A percentile compares a stretch with the other conserved stretches of the same genome.
Evolutionary conservation across 2,113 vertebrate species (phyloP).

Genomic region (Stigmatopora nigra): DNA sequence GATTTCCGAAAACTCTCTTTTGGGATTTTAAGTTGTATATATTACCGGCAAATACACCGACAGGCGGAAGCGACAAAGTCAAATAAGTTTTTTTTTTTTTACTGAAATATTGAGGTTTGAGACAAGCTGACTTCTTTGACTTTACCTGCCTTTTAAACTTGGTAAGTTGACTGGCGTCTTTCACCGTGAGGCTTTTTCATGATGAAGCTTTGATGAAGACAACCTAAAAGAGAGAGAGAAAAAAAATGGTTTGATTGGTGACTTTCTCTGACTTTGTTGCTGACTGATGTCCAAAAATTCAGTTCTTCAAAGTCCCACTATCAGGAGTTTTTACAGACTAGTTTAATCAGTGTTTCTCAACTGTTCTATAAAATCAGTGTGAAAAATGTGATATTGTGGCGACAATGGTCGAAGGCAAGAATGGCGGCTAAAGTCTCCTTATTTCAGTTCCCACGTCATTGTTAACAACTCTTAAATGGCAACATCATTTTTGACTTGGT

Average conservation of each 20-base stretch:
- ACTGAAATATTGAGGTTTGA: background rate
- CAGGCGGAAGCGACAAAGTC: conserved; percentile 17
- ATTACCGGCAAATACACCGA: conserved; percentile 16
- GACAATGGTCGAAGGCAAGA: too few species aligned
- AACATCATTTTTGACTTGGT: too few species aligned
- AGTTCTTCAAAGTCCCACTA: too few species aligned
- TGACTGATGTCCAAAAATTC: background rate
- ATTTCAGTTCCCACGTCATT: too few species aligned
- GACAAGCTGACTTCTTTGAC: conserved; percentile 9
- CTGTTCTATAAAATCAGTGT: too few species aligned
- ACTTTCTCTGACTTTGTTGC: background rate
- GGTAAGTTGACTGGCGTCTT: background rate
- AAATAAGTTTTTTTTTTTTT: background rate
- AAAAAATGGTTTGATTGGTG: background rate
- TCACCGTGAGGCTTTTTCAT: background rate
- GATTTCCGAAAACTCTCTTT: conserved; percentile 25
- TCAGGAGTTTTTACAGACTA: too few species aligned
- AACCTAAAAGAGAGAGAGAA: background rate
- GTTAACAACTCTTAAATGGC: too few species aligned
- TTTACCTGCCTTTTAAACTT: background rate
- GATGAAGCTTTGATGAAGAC: background rate
- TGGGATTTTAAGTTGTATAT: conserved; percentile 24
- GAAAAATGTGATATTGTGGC: too few species aligned
- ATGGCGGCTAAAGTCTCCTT: too few species aligned
- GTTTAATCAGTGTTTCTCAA: too few species aligned